These are phyloP conservation scores for Microcebus murinus DNA, from an alignment of 2,113 vertebrate genomes.

Conservation along the genomic window DNA sequence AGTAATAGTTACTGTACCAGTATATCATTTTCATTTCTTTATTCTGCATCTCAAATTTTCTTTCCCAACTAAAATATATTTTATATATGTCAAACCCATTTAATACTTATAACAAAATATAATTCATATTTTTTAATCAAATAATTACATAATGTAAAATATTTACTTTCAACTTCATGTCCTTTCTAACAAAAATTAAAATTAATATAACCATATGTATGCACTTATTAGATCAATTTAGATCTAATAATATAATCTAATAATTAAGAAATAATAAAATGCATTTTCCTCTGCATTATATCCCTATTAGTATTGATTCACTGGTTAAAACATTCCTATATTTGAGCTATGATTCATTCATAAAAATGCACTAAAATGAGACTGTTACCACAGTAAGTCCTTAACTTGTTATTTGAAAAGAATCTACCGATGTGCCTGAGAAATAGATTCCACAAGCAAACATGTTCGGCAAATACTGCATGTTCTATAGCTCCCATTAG, in stretches of 20 bases:
- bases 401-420: not conserved
- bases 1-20: not conserved
- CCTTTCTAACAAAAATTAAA: slow-evolving; percentile 5
- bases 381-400: not conserved
- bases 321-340: not conserved
- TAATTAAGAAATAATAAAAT: slow-evolving; percentile 7
- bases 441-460: not conserved
- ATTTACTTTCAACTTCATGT: not conserved
- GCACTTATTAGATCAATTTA: not conserved
- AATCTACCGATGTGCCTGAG: not conserved
- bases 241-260: not conserved
- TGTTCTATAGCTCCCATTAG: not conserved
- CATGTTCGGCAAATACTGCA: not conserved
- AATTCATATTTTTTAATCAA: not conserved
- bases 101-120: not conserved
- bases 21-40: not conserved
- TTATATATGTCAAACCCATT: not conserved
- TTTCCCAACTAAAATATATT: not conserved
- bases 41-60: not conserved
- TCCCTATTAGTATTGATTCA: not conserved
- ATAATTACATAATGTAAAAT: not conserved
- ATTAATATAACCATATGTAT: not conserved
- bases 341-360: not conserved
- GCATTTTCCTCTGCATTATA: not conserved
- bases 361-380: not conserved